phyloP scores from a whole-genome alignment of 2,113 vertebrate genomes.

The Prionailurus viverrinus region DNA sequence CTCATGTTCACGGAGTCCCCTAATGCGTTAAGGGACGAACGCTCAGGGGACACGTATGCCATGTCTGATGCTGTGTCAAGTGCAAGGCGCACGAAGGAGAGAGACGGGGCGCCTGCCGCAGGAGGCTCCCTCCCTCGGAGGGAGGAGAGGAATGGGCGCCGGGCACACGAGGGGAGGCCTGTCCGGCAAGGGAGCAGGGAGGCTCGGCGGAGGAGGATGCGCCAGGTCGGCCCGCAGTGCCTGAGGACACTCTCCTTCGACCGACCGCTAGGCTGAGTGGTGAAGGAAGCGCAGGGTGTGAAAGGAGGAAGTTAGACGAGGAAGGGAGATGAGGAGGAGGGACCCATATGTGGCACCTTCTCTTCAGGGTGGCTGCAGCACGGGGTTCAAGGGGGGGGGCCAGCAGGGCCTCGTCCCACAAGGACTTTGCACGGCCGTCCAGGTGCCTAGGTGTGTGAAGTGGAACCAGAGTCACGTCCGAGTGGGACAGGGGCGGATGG shows the following conservation, averaged over 20 bases:
- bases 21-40: fast-evolving
- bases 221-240: fast-evolving
- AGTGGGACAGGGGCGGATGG: fast-evolving
- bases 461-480: fast-evolving
- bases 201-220: too few species aligned
- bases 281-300: neutral
- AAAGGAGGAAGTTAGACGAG: neutral
- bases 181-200: neutral
- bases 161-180: neutral
- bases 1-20: fast-evolving
- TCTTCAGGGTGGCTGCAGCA: neutral
- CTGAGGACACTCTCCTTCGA: neutral
- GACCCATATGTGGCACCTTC: fast-evolving
- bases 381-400: neutral
- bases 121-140: neutral
- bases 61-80: fast-evolving
- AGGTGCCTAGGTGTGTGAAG: fast-evolving
- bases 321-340: neutral
- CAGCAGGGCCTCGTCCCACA: fast-evolving
- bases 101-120: fast-evolving
- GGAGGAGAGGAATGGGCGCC: neutral
- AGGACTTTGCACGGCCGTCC: neutral
- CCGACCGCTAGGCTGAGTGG: neutral
- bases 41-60: neutral
- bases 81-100: neutral